phyloP scores from a whole-genome alignment of 2,797 vertebrate genomes.

The Ptychadena robeensis region DNA sequence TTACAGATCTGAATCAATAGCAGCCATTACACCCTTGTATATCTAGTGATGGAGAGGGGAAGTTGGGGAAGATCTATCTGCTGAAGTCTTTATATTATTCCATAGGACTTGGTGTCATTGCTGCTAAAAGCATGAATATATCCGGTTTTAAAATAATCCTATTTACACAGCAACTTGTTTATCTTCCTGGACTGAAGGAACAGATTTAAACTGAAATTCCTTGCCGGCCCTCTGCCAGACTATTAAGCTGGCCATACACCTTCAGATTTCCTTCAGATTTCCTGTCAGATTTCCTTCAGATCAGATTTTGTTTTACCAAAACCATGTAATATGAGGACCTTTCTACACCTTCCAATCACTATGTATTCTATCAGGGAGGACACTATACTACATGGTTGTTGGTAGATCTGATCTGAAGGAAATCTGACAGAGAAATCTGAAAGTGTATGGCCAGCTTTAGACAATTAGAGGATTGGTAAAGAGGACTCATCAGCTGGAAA shows the following conservation, averaged over 20 bases:
- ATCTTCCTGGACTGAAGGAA: conserved; percentile 28
- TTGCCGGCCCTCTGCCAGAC: conserved; percentile 20
- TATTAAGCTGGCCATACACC: no score
- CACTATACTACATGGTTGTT: no score
- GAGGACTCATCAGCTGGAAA: conserved; percentile 18
- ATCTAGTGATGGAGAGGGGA: background rate
- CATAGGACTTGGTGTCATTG: conserved; percentile 8
- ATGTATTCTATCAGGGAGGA: no score
- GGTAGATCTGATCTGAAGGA: no score
- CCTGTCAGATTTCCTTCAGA: no score
- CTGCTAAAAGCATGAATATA: background rate
- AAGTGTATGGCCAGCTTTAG: no score
- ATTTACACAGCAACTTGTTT: conserved; percentile 51
- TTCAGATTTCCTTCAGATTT: no score
- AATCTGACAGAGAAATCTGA: no score
- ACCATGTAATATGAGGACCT: no score
- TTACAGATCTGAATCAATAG: background rate
- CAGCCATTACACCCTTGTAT: background rate
- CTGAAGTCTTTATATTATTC: background rate
- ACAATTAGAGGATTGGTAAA: conserved; percentile 22
- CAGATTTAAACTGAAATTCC: conserved; percentile 31
- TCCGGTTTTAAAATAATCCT: conserved; percentile 37
- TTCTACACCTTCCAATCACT: no score
- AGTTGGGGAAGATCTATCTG: background rate
- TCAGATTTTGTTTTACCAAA: no score